Evolutionary conservation across 2,113 vertebrate species (phyloP).

Genomic region (Pao palembangensis): DNA sequence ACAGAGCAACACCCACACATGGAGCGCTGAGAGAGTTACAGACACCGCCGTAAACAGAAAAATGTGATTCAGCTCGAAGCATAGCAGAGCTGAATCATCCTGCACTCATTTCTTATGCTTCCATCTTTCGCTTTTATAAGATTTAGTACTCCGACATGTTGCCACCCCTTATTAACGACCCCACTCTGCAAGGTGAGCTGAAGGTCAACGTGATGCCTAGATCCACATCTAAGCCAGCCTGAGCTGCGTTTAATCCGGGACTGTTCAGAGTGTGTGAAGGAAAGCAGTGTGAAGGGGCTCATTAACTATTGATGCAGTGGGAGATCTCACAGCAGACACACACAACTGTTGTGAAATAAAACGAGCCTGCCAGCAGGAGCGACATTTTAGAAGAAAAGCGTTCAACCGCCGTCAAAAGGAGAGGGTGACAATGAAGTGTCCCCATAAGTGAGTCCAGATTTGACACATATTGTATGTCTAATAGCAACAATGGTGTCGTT

Average conservation of each 20-base stretch:
- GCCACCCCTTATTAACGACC: constrained; percentile 12
- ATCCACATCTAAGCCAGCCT: constrained; percentile 3
- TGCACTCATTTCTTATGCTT: no score
- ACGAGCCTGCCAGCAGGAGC: constrained; percentile 6
- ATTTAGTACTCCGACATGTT: constrained; percentile 14
- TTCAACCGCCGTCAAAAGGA: constrained; percentile 4
- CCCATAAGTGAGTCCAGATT: constrained; percentile 15
- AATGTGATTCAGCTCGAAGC: no score
- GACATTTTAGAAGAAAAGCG: constrained; percentile 1
- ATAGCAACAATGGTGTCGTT: constrained; percentile 17
- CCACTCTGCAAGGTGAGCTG: constrained; percentile 51
- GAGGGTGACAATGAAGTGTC: constrained; percentile 2
- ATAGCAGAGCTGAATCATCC: no score
- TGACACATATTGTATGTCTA: constrained; percentile 18
- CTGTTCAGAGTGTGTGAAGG: neutral
- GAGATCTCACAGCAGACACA: constrained; percentile 58
- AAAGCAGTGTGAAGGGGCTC: constrained; percentile 58
- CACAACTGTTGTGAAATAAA: constrained; percentile 18
- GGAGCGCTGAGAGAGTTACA: no score
- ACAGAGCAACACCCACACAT: constrained; percentile 14
- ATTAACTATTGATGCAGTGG: constrained; percentile 67
- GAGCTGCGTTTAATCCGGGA: constrained; percentile 3
- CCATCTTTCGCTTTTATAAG: neutral
- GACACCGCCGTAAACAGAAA: no score
- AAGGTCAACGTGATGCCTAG: constrained; percentile 52